These are phyloP conservation scores for Melospiza georgiana DNA, from an alignment of 2,113 vertebrate species.

Conservation along the genomic window DNA sequence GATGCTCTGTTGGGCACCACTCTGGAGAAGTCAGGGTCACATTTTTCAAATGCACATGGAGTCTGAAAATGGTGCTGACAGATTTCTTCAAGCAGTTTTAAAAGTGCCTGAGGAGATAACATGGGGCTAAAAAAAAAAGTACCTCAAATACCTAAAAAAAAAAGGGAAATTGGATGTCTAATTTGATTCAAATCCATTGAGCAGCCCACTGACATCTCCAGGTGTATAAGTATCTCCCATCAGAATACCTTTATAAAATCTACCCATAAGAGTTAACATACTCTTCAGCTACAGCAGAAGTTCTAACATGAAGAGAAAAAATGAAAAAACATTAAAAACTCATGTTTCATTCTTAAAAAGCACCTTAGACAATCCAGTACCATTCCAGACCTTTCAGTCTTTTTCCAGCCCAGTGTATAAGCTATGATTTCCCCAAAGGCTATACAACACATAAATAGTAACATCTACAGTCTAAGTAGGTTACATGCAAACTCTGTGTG, in stretches of 20 bases:
- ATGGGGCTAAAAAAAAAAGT: background rate
- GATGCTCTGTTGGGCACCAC: background rate
- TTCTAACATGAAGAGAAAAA: background rate
- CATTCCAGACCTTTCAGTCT: background rate
- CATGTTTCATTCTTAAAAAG: background rate
- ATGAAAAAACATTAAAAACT: background rate
- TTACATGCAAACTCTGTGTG: background rate
- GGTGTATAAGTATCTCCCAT: background rate
- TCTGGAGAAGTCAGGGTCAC: background rate
- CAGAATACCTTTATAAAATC: background rate
- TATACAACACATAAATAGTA: background rate
- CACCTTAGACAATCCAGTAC: background rate
- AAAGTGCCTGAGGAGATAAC: background rate
- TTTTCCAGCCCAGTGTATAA: background rate
- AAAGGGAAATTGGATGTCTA: background rate
- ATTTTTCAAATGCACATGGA: background rate
- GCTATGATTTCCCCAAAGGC: background rate
- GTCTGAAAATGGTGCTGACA: background rate
- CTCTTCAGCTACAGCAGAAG: background rate
- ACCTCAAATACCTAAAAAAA: background rate
- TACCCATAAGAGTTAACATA: background rate
- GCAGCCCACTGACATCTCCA: background rate
- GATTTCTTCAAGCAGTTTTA: background rate
- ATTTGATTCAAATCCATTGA: background rate
- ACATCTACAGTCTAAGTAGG: background rate